Evolutionary conservation across 2,113 vertebrate species (phyloP), one percentile per base, ranked within the genome.

Genomic region (Halichoeres trimaculatus): DNA sequence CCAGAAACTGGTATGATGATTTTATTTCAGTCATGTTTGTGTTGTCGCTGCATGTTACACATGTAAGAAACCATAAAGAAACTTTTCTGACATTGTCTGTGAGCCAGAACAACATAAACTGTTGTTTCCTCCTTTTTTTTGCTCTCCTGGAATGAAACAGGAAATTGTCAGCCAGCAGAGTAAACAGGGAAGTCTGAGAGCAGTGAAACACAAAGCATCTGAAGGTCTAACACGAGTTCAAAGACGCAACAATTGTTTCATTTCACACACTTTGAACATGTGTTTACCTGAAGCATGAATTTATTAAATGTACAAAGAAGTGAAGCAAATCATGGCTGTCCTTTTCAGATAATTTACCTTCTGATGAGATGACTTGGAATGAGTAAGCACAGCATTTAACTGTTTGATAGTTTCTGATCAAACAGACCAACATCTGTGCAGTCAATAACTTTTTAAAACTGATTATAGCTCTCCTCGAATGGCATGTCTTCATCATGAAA

Each of bases 1-100:
- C 92, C 98, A 99, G 90, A 99, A 97, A 86, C 89, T 99, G 95
- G 98, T 98, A 90, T 3, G 36, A 16, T 89, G 93, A 47, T 9
- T 26, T 23, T 41, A 6, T 30, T 30, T 4, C 30, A 30, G n/a
- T n/a, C 20, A 30, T 4, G 30, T 30, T 30, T 30, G 6, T 30
- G 6, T 6, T 30, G 30, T 30, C 30, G 30, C 30, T 30, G 30
- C 30, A 6, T 4, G 30, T 30, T 16, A n/a, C 6, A 6, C 1
- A 19, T 5, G 45, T 30, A 47, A 47, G 8, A 6, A 26, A 17
- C 13, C 23, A 26, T 14, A 13, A 5, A 45, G 16, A 16, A 17
- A 40, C 30, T 30, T 30, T 30, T 30, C 3, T 40, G 16, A 19
- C 52, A 16, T 5, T 26, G 51, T 47, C 34, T 57, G 0, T 45